Conservation (phyloP, 2,113 vertebrate species). For the Muscicapa adusta region DNA sequence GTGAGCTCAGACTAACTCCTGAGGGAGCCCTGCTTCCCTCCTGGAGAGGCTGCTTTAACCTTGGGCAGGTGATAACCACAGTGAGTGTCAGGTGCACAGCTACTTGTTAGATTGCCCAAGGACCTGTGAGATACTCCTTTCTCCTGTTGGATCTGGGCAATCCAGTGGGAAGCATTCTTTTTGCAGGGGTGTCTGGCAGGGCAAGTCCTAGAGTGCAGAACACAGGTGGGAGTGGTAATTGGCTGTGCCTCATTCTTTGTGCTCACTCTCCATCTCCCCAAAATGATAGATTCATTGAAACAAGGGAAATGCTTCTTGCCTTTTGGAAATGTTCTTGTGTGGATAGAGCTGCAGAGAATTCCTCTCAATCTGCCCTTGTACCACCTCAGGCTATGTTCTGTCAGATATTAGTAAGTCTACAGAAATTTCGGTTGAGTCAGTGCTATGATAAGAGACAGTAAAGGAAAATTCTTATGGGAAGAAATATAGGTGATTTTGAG, state of each 20-base stretch:
- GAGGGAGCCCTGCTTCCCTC: background rate
- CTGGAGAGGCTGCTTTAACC: background rate
- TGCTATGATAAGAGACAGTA: background rate
- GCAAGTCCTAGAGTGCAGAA: background rate
- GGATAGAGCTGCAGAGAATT: background rate
- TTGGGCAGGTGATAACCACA: background rate
- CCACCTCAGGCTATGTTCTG: background rate
- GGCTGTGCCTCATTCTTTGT: background rate
- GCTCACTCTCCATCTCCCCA: background rate
- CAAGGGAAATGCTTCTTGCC: background rate
- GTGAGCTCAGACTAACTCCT: background rate
- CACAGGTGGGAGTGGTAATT: background rate
- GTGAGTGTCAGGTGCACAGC: background rate
- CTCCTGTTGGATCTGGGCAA: background rate
- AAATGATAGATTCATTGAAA: background rate
- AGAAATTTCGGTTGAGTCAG: background rate
- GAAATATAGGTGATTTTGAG: background rate
- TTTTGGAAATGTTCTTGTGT: background rate
- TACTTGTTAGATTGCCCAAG: background rate
- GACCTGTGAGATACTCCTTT: background rate
- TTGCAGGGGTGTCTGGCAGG: background rate
- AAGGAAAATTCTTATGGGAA: background rate
- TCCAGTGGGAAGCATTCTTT: background rate
- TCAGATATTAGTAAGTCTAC: background rate
- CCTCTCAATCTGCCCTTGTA: background rate